Evolutionary conservation across 2,797 vertebrate genomes (phyloP), one percentile per base, ranked within the genome.

Genomic region (Acanthurus lineatus): DNA sequence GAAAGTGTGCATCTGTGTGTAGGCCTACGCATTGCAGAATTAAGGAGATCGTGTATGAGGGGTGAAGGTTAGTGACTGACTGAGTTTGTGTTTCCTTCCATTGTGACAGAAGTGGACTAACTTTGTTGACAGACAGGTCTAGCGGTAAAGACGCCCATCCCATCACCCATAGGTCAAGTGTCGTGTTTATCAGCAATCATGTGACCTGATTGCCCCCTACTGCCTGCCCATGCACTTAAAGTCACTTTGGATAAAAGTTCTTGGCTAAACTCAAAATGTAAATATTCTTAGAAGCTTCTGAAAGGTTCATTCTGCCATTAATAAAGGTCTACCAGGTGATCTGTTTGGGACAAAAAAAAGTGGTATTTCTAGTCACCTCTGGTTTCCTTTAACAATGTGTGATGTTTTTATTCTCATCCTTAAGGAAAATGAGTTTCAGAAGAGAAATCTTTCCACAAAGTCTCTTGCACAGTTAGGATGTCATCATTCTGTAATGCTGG

Each of bases 241-340:
- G 84, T 90, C 90, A 92, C 89, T 91, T 91, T 87, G 89, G 89
- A 89, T 89, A 71, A 47, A 79, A 85, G 65, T 86, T 89, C 74
- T 87, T 87, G 85, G 81, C 83, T 83, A 84, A 92, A 89, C 69
- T 84, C 82, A 84, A 91, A 86, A 83, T 69, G 65, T 54, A 69
- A 82, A 89, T 76, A 85, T 79, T 84, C 69, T 38, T 65, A 54
- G 84, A 92, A 89, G 86, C 88, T 76, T 86, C 84, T 86, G 77
- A 81, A 82, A 84, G 79, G 77, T 86, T 92, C 48, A 79, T 88
- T 87, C 86, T 86, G 76, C 79, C 82, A 16, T 70, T 67, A 78
- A 73, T 71, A 54, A 59, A 70, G n/a, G 45, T 80, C 52, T 57
- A 48, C 22, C 61, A 68, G 68, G 59, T 49, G 75, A 71, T 38